Percentiles rank a stretch among this genome's conserved stretches.
Conservation (phyloP, 37 sponge, comb jelly and placozoan species). For the Cliona cf. orientalis region DNA sequence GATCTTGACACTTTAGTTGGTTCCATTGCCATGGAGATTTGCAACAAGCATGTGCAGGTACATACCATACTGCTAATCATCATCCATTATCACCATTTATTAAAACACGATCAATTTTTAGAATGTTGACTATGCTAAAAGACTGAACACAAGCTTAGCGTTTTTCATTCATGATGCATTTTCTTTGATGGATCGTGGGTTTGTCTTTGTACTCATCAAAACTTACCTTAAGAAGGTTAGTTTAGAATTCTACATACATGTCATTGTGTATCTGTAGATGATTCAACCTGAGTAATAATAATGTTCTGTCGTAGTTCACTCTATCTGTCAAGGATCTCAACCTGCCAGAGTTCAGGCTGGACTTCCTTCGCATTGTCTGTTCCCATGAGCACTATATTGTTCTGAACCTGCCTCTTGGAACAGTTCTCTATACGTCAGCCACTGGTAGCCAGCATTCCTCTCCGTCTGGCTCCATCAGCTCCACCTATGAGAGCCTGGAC, state of each 20-base stretch:
- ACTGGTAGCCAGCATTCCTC: conserved; percentile 63
- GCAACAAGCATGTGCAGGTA: conserved; percentile 78
- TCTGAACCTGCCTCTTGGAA: conserved; percentile 87
- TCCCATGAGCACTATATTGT: conserved; percentile 91
- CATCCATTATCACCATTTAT: too few relatives aligned
- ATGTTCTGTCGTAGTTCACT: conserved; percentile 56
- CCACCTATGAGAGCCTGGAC: conserved; percentile 57
- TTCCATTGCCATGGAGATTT: conserved; percentile 66
- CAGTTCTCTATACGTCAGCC: conserved; percentile 37
- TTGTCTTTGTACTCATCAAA: conserved; percentile 78
- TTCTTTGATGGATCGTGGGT: conserved; percentile 92
- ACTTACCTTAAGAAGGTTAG: conserved; percentile 87
- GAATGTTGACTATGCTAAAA: conserved; percentile 61
- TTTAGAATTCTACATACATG: too few relatives aligned
- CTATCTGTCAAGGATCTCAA: conserved; percentile 69
- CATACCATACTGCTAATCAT: too few relatives aligned
- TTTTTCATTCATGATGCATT: conserved; percentile 94
- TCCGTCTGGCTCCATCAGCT: conserved; percentile 64
- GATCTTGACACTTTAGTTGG: conserved; percentile 73
- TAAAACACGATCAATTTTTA: too few relatives aligned
- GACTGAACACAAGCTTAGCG: conserved; percentile 84
- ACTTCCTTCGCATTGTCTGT: conserved; percentile 88
- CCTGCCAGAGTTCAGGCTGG: conserved; percentile 82
- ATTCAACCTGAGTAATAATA: too few relatives aligned
- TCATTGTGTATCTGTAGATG: too few relatives aligned